Conservation (phyloP, 2,888 invertebrate genomes). For the Watsonalla cultraria region DNA sequence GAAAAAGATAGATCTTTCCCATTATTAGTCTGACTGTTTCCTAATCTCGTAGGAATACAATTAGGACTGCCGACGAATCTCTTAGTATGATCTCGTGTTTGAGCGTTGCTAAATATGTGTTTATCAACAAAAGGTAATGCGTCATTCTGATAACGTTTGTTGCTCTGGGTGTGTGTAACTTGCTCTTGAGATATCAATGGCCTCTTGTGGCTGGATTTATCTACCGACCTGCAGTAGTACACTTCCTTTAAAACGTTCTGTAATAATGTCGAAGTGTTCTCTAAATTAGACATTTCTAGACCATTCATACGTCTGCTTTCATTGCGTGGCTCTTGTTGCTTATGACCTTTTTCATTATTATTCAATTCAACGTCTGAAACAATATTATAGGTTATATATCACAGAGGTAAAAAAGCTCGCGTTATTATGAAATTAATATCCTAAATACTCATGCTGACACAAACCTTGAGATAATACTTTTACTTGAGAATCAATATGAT, state of each 20-base stretch:
- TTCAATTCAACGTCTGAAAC: not conserved
- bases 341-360: not conserved
- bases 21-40: conserved; percentile 1
- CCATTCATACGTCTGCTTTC: not conserved
- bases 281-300: conserved; percentile 4
- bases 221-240: conserved; percentile 23
- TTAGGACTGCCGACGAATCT: not conserved
- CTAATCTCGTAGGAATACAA: not conserved
- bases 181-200: not conserved
- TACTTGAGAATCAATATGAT: conserved; percentile 28
- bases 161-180: not conserved
- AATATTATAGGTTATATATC: not conserved
- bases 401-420: too few relatives aligned
- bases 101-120: not conserved
- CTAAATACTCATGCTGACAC: not conserved
- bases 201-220: conserved; percentile 4
- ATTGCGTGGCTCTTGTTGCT: not conserved
- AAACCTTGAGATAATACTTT: conserved; percentile 13
- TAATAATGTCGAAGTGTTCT: conserved; percentile 38
- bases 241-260: conserved; percentile 50
- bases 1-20: conserved; percentile 27
- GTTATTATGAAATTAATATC: not conserved
- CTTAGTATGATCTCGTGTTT: not conserved
- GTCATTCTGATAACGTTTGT: not conserved
- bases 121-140: not conserved